Evolutionary conservation across 2,888 invertebrate genomes (phyloP), one percentile per base, ranked within the genome.

Genomic region (Leptinotarsa tumamoca): DNA sequence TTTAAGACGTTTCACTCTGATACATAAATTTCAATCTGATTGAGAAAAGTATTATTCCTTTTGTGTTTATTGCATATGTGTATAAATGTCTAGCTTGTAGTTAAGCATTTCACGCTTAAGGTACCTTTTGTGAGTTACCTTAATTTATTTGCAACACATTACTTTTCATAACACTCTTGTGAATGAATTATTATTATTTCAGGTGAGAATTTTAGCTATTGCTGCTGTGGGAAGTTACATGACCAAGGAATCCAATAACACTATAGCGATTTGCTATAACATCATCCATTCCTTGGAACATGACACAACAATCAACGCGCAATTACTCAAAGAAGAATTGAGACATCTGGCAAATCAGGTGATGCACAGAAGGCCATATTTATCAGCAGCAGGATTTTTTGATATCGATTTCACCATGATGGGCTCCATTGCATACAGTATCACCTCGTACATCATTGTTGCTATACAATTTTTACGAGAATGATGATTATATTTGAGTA

Each of bases 391-490:
- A 4, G 83, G 84, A 33, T 85, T 84, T 71, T 85, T 84, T 67
- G 71, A 71, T 1, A 77, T 84, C 13, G 80, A 85, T 71, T 80
- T 81, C 68, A 80, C 78, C 14, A 80, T 83, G 71, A 68, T 83
- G 13, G 83, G 83, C 56, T 82, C 83, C 43, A 80, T 84, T 66
- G 72, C 83, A 17, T 82, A 82, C 33, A 82, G 81, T 49, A 79
- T 85, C 2, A 83, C 84, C 21, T 84, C 85, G 0, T 84, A 85
- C 74, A 75, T 85, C 43, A 83, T 85, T 72, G 82, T 85, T 10
- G 73, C 82, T 14, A 73, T 84, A 14, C 84, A 85, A 71, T 82
- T 85, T 75, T 75, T 79, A 50, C 74, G 72, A 67, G 63, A 51
- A 33, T 33, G 33, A 33, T 33, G 3, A 27, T 21, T 27, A 33